Conservation (phyloP, 2,797 vertebrate genomes). For the Halcyon leucocephala region DNA sequence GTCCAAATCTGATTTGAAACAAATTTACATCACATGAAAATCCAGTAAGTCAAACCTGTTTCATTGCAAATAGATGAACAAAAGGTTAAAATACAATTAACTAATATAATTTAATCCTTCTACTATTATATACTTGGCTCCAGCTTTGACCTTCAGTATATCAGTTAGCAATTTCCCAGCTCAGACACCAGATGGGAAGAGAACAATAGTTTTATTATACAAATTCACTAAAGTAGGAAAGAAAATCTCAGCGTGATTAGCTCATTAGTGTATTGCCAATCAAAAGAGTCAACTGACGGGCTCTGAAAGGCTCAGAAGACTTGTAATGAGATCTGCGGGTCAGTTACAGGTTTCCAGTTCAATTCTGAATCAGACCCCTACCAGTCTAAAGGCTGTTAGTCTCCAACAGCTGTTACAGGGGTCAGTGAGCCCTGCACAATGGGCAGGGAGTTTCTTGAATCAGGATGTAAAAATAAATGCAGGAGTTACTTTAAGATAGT, state of each 20-base stretch:
- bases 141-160: slow-evolving; percentile 31
- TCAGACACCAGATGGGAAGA: slow-evolving; percentile 68
- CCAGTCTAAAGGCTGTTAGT: not conserved
- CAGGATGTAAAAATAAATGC: not conserved
- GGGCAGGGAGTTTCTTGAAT: not conserved
- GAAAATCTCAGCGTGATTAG: slow-evolving; percentile 37
- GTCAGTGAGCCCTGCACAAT: not conserved
- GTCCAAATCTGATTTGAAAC: not conserved
- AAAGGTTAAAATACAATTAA: slow-evolving; percentile 36
- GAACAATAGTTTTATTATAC: slow-evolving; percentile 52
- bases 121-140: not conserved
- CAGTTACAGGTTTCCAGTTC: not conserved
- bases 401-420: not conserved
- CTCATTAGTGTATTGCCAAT: slow-evolving; percentile 48
- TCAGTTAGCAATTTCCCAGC: slow-evolving; percentile 35
- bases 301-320: slow-evolving; percentile 6
- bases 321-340: slow-evolving; percentile 5
- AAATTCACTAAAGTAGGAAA: slow-evolving; percentile 34
- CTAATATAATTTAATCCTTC: slow-evolving; percentile 42
- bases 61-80: not conserved
- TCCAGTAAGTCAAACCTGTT: not conserved
- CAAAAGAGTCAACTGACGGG: not conserved
- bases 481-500: not conserved
- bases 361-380: not conserved
- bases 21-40: slow-evolving; percentile 3